Conservation (phyloP, 2,888 invertebrate species). For the Tetragnatha montana region DNA sequence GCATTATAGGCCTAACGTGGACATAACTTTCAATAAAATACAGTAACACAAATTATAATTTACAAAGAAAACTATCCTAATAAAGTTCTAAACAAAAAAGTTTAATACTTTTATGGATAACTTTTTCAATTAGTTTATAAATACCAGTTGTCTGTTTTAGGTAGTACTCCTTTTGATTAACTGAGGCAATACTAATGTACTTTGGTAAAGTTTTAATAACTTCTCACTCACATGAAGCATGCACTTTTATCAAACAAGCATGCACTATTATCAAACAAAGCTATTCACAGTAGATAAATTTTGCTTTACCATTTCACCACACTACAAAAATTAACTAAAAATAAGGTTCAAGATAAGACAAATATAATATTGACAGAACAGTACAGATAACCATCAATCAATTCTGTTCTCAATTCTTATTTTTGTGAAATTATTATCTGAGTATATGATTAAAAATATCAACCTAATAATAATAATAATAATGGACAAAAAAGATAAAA, state of each 20-base stretch:
- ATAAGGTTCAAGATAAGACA: neutral
- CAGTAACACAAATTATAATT: neutral
- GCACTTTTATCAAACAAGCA: neutral
- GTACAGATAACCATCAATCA: too few species aligned
- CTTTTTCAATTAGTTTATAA: neutral
- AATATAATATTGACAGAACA: neutral
- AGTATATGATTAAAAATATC: neutral
- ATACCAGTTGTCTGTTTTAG: neutral
- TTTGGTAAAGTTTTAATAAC: neutral
- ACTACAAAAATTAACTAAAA: neutral
- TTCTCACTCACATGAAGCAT: neutral
- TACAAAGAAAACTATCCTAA: neutral
- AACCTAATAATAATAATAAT: conserved; percentile 1
- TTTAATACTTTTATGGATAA: too few species aligned
- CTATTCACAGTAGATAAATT: neutral
- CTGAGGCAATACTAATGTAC: neutral
- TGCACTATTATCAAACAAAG: neutral
- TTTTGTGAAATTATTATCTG: too few species aligned
- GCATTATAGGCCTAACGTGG: too few species aligned
- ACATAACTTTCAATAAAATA: neutral
- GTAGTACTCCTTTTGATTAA: neutral
- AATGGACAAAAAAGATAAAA: neutral
- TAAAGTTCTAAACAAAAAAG: neutral
- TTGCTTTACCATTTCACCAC: neutral
- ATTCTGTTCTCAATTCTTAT: too few species aligned